Conservation (phyloP, 1,140 invertebrate genomes). For the Papilio glaucus region DNA sequence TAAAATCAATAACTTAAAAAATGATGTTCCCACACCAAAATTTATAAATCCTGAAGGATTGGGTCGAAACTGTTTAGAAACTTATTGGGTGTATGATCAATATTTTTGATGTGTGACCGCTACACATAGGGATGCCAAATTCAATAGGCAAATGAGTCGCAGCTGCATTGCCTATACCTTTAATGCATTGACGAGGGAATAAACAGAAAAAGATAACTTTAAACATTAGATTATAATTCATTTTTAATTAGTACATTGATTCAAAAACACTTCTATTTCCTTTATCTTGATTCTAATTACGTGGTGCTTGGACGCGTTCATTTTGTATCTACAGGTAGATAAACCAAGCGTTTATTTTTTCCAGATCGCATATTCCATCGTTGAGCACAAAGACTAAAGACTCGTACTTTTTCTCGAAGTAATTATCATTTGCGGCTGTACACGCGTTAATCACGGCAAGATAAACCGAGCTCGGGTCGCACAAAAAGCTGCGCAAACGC, state of each 20-base stretch:
- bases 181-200: too few relatives aligned
- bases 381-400: background rate
- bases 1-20: slow-evolving; percentile 5
- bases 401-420: slow-evolving; percentile 11
- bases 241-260: too few relatives aligned
- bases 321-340: background rate
- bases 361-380: background rate
- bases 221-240: too few relatives aligned
- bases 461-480: slow-evolving; percentile 66
- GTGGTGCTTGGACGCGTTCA: background rate
- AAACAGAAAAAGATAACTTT: too few relatives aligned
- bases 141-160: too few relatives aligned
- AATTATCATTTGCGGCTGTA: slow-evolving; percentile 41
- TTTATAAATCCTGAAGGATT: background rate
- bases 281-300: too few relatives aligned
- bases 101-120: too few relatives aligned
- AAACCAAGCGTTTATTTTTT: background rate
- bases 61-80: background rate
- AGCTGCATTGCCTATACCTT: too few relatives aligned
- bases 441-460: slow-evolving; percentile 55
- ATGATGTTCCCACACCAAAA: background rate
- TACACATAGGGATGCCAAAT: too few relatives aligned
- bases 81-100: too few relatives aligned
- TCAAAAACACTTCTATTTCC: too few relatives aligned
- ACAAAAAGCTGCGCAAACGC: slow-evolving; percentile 61